phyloP scores from a whole-genome alignment of 2,113 vertebrate genomes.

The Silurus meridionalis region DNA sequence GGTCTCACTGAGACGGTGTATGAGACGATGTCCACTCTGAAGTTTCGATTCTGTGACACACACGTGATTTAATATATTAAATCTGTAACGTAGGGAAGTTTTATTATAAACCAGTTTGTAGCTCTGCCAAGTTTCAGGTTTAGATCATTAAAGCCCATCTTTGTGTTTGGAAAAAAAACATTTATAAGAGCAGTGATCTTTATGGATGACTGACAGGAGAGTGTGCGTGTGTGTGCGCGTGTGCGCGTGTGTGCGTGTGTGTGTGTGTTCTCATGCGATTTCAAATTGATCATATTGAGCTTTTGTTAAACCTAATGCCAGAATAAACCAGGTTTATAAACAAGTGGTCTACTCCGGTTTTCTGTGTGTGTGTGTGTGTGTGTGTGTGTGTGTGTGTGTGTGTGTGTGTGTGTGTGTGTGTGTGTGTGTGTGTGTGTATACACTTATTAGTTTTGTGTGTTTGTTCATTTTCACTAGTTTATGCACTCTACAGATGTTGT shows the following conservation, averaged over 20 bases:
- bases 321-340: constrained; percentile 55
- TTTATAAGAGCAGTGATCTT: neutral
- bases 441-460: too few relatives aligned
- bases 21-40: constrained; percentile 29
- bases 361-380: neutral
- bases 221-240: neutral
- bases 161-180: constrained; percentile 11
- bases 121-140: constrained; percentile 32
- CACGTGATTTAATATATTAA: constrained; percentile 45
- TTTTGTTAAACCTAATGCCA: constrained; percentile 59
- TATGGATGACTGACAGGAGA: neutral
- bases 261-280: neutral
- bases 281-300: neutral
- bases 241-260: neutral
- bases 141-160: neutral
- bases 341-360: neutral
- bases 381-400: too few relatives aligned
- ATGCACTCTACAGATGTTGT: too few relatives aligned
- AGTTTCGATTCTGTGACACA: constrained; percentile 14
- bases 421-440: too few relatives aligned
- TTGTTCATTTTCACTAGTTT: too few relatives aligned
- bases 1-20: constrained; percentile 49
- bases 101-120: constrained; percentile 35
- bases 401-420: too few relatives aligned
- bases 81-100: constrained; percentile 15